Evolutionary conservation across 2,113 vertebrate species (phyloP).

Genomic region (Serranochromis macrocephalus): DNA sequence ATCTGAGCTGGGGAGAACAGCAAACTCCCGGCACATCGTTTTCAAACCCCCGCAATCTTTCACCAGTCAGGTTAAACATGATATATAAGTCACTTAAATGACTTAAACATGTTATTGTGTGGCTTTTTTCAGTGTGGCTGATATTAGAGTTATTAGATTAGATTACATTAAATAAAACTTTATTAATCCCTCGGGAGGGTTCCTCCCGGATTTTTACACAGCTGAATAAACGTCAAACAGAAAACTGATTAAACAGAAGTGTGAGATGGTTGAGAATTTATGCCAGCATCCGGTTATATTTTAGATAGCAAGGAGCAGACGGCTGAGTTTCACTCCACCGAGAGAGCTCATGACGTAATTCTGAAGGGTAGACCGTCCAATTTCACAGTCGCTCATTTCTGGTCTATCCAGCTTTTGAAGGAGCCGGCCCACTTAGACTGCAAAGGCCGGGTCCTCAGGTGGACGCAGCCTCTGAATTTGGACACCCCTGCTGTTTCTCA

Average conservation of each 20-base stretch:
- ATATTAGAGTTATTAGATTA: not conserved
- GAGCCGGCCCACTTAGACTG: not conserved
- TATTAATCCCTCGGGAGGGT: not conserved
- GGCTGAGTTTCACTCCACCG: not conserved
- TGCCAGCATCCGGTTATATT: not conserved
- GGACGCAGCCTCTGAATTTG: not conserved
- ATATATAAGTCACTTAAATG: not conserved
- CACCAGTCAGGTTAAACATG: not conserved
- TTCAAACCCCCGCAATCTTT: not conserved
- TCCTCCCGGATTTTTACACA: not conserved
- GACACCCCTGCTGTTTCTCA: not conserved
- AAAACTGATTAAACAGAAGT: not conserved
- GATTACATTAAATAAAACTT: not conserved
- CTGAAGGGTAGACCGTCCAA: not conserved
- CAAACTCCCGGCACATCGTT: rapidly evolving
- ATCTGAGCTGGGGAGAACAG: not conserved
- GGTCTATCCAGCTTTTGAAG: not conserved
- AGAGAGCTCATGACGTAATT: not conserved
- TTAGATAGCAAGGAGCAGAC: not conserved
- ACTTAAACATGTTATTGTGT: not conserved
- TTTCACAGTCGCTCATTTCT: not conserved
- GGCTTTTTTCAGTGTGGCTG: not conserved
- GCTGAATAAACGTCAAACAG: not conserved
- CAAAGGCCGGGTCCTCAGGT: rapidly evolving
- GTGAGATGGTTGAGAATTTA: not conserved